phyloP scores from a whole-genome alignment of 2,113 vertebrate genomes.

The Xenopus laevis region DNA sequence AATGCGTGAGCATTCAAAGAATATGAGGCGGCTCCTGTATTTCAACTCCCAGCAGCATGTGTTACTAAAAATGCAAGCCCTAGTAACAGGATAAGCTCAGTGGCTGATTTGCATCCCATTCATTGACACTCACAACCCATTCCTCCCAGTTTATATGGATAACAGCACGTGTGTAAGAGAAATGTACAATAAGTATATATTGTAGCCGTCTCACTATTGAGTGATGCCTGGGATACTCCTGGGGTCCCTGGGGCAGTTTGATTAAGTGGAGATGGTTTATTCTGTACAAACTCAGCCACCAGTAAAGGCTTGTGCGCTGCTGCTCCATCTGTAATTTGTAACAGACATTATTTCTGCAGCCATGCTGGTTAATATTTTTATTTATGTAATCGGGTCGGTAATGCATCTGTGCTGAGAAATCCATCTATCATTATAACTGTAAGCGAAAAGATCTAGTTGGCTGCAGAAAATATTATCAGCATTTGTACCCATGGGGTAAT shows the following conservation, averaged over 20 bases:
- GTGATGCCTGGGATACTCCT: slow-evolving; percentile 1
- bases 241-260: neutral
- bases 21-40: too few relatives aligned
- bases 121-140: too few relatives aligned
- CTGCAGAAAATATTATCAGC: neutral
- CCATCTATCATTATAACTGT: slow-evolving; percentile 15
- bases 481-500: neutral
- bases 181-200: slow-evolving; percentile 3
- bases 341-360: neutral
- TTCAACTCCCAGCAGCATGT: too few relatives aligned
- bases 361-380: slow-evolving; percentile 21
- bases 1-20: too few relatives aligned
- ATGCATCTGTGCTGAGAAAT: slow-evolving; percentile 5
- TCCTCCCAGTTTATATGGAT: too few relatives aligned
- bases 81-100: too few relatives aligned
- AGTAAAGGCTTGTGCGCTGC: neutral
- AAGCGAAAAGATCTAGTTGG: neutral
- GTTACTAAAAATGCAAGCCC: too few relatives aligned
- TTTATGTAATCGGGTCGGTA: neutral
- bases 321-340: slow-evolving; percentile 13
- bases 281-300: neutral
- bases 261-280: neutral
- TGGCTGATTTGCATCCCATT: too few relatives aligned
- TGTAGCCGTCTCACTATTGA: neutral
- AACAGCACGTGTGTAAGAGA: neutral